Conservation (phyloP, 2,113 vertebrate species). For the Pollimyrus isidori region DNA sequence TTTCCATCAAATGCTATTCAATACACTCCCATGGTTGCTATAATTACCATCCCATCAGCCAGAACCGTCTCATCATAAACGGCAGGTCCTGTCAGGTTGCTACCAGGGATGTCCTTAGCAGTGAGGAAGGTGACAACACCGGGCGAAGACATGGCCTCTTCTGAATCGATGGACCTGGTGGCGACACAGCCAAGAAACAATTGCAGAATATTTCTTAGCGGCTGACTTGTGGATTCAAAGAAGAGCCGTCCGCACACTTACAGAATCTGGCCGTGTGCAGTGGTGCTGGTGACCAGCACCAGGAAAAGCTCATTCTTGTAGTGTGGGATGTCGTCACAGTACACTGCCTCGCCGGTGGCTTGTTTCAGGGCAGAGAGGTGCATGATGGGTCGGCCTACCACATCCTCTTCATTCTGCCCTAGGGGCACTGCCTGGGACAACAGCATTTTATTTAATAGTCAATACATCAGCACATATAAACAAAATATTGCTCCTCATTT, state of each 20-base stretch:
- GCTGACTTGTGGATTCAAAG: neutral
- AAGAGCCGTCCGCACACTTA: constrained; percentile 51
- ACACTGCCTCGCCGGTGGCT: constrained; percentile 84
- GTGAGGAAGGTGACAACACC: constrained; percentile 79
- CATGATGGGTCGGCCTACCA: constrained; percentile 77
- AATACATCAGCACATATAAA: neutral
- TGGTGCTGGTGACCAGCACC: constrained; percentile 76
- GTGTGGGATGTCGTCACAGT: constrained; percentile 85
- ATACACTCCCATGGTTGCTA: neutral
- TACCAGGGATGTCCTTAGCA: constrained; percentile 72
- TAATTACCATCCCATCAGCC: constrained; percentile 65
- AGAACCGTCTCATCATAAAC: constrained; percentile 76
- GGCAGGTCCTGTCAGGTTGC: constrained; percentile 65
- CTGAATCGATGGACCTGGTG: constrained; percentile 69
- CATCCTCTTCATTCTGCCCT: constrained; percentile 68
- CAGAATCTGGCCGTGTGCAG: constrained; percentile 79
- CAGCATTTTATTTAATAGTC: neutral
- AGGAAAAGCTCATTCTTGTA: constrained; percentile 81
- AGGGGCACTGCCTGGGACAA: constrained; percentile 70
- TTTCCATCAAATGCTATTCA: neutral
- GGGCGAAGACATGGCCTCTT: constrained; percentile 63
- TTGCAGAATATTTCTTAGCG: neutral
- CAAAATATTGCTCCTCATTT: neutral
- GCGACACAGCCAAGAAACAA: constrained; percentile 5
- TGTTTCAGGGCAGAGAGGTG: constrained; percentile 82